Conservation (phyloP, 2,113 vertebrate genomes). For the Poeciliopsis prolifica region DNA sequence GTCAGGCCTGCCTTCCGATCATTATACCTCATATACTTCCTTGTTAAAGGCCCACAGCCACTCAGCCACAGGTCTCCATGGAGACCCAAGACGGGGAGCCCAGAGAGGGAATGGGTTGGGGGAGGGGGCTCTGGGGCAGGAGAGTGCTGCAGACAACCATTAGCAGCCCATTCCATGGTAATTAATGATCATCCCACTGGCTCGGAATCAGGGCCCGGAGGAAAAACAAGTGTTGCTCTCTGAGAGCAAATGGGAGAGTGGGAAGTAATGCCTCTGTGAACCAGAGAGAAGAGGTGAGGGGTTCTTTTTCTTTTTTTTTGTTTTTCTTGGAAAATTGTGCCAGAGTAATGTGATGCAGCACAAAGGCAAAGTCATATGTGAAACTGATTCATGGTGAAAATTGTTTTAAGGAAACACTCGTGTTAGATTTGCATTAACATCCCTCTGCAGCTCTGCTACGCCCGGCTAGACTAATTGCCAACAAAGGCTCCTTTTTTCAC, state of each 20-base stretch:
- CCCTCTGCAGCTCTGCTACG: constrained; percentile 11
- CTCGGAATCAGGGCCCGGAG: constrained; percentile 58
- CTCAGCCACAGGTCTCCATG: constrained; percentile 77
- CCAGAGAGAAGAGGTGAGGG: constrained; percentile 17
- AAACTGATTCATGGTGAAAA: constrained; percentile 40
- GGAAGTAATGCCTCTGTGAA: constrained; percentile 40
- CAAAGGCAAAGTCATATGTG: constrained; percentile 22
- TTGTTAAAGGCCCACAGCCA: constrained; percentile 60
- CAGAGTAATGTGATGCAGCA: constrained; percentile 5
- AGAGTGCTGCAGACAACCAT: constrained; percentile 69
- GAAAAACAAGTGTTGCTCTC: constrained; percentile 46
- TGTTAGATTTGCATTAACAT: constrained; percentile 44
- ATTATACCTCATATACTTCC: constrained; percentile 69
- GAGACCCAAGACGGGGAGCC: constrained; percentile 61
- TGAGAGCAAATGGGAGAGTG: constrained; percentile 51
- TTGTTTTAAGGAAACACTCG: constrained; percentile 18
- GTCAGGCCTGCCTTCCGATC: constrained; percentile 69
- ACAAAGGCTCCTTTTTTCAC: background rate
- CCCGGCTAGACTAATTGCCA: constrained; percentile 18
- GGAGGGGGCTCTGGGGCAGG: constrained; percentile 51
- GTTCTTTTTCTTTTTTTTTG: constrained; percentile 10
- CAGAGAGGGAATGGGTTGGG: constrained; percentile 43
- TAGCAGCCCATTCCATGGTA: constrained; percentile 75
- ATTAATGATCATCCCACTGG: constrained; percentile 77
- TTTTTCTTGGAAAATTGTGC: constrained; percentile 40